Evolutionary conservation across 2,797 vertebrate genomes (phyloP), one percentile per base, ranked within the genome.

Genomic region (Oryzias sinensis): DNA sequence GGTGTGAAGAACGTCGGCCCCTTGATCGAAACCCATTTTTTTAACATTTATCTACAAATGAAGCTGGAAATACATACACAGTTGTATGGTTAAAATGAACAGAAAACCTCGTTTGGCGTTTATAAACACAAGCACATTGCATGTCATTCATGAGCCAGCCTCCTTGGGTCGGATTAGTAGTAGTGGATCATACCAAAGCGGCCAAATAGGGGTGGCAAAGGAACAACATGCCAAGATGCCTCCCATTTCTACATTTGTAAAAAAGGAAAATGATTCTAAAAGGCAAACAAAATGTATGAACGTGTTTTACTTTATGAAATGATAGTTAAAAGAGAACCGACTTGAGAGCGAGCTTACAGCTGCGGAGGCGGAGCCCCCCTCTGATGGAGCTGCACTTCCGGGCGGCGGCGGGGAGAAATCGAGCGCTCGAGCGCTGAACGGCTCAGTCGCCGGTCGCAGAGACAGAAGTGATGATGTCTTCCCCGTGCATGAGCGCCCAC

Each of bases 401-500:
- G 14, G 14, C 4, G 15, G 4, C 16, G 25, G 17, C 24, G 7
- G 13, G n/a, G 18, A 57, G 33, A 45, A 64, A 49, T 16, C 37
- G 13, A 0, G 37, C 41, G 15, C 6, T 48, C 5, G 43, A 29
- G 37, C 2, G 37, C 7, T 40, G 11, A 8, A 41, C 33, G 0
- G 3, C 49, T 25, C 60, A 49, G 18, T 44, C 56, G 56, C 50
- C 16, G 52, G 61, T 17, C 2, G 1, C 15, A 47, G 13, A 11
- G n/a, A 56, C 24, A 13, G 53, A 9, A 56, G 85, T 82, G 80
- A 88, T 72, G 58, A 89, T 90, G 89, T 80, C 82, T 80, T 49
- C 81, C 51, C 82, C 86, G 55, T 89, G 88, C 45, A 91, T 90
- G 90, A 72, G 81, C 76, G 85, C 84, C 70, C 87, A 89, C 62